Evolutionary conservation across 2,888 invertebrate species (phyloP), one percentile per base, ranked within the genome.

Genomic region (Orthonevra nobilis): DNA sequence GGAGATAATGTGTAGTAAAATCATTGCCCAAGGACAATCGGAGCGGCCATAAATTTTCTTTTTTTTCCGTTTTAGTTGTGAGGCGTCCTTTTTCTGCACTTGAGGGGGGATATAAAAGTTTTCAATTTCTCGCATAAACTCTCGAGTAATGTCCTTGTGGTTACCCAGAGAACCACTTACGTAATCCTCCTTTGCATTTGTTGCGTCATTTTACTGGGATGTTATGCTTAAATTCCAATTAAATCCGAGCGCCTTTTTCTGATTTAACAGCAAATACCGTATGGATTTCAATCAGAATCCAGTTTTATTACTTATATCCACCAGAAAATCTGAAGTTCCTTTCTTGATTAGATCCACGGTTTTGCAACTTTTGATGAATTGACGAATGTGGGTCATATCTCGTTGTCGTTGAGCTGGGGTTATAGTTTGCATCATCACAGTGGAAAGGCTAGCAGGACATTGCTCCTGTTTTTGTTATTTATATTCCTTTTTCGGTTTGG

Each of bases 241-340:
- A 54, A 68, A 60, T 48, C 36, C 12, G 38, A 38, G 26, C 23
- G 42, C 42, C 44, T 44, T 70, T 23, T 44, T 42, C 69, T 34
- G 40, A 36, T 42, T 70, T 58, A 40, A 23, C 23, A 36, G 38
- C 17, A 20, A 34, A 52, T 48, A 69, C 32, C 46, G 34, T 34
- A 30, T 70, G 63, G 56, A 64, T 64, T 70, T 52, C 64, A 72
- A 72, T 64, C 61, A 32, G 30, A 68, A 68, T 48, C 58, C 64
- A 42, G 36, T 70, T 58, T 58, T 63, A 75, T 63, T 70, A n/a
- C n/a, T n/a, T n/a, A n/a, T n/a, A 70, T 63, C 50, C 36, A 28
- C 40, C 32, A 10, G 36, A 32, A 32, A 10, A 40, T 52, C 60
- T 54, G 26, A 44, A 50, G 15, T 28, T 36, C 14, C n/a, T 9